Conservation (phyloP, 2,113 vertebrate species). For the Odobenus rosmarus region DNA sequence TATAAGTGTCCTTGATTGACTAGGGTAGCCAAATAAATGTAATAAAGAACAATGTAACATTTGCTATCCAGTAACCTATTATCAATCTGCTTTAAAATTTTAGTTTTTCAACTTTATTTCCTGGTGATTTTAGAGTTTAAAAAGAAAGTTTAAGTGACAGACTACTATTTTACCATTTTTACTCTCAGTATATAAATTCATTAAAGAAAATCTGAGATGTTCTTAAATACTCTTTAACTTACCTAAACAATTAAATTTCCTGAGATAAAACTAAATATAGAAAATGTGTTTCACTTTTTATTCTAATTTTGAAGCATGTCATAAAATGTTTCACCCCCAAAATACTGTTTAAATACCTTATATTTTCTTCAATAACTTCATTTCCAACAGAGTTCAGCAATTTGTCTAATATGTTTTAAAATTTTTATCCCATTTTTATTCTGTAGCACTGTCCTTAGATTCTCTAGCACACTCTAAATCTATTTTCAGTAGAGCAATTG, state of each 20-base stretch:
- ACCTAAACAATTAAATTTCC: background rate
- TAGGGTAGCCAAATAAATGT: constrained; percentile 55
- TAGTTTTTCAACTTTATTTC: constrained; percentile 29
- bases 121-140: background rate
- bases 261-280: background rate
- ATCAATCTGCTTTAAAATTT: constrained; percentile 61
- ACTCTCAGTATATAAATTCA: background rate
- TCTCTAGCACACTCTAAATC: background rate
- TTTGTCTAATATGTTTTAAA: background rate
- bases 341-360: background rate
- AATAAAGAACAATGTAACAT: constrained; percentile 38
- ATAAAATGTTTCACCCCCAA: background rate
- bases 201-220: background rate
- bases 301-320: background rate
- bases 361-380: background rate
- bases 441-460: background rate
- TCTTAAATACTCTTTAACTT: background rate
- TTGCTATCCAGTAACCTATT: constrained; percentile 58
- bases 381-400: background rate
- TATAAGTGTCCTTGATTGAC: constrained; percentile 64
- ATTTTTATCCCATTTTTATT: background rate
- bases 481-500: background rate
- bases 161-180: background rate
- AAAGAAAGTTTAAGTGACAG: background rate
- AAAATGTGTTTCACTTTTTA: background rate